Conservation (phyloP, 2,113 vertebrate genomes). For the Thamnaconus septentrionalis region DNA sequence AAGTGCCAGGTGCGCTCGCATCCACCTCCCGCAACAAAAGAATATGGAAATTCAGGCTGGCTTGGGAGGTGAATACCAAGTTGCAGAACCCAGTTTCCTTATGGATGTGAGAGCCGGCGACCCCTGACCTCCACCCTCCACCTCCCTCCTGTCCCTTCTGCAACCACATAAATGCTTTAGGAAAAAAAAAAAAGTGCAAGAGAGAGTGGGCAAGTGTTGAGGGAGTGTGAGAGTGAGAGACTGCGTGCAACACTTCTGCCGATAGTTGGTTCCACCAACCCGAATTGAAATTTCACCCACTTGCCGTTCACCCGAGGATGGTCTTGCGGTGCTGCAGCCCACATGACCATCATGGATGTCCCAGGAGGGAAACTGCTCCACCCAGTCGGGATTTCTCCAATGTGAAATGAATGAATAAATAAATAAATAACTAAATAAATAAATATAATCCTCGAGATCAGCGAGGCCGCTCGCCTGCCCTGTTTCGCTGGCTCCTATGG, state of each 20-base stretch:
- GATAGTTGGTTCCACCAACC: not conserved
- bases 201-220: slow-evolving; percentile 5
- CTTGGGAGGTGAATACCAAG: slow-evolving; percentile 65
- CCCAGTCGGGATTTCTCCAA: no score
- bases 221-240: not conserved
- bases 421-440: no score
- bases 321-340: no score
- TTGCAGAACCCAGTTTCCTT: slow-evolving; percentile 58
- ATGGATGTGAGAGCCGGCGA: slow-evolving; percentile 40
- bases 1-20: slow-evolving; percentile 58
- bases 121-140: not conserved
- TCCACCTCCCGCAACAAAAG: slow-evolving; percentile 63
- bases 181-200: slow-evolving; percentile 13
- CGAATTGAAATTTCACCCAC: slow-evolving; percentile 8
- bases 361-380: no score
- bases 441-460: no score
- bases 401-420: no score
- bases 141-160: not conserved
- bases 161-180: slow-evolving; percentile 2
- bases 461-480: no score
- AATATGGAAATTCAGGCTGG: slow-evolving; percentile 59
- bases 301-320: no score
- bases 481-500: no score
- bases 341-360: no score
- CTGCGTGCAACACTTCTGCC: slow-evolving; percentile 4